Percentiles rank a stretch among this genome's conserved stretches.
Evolutionary conservation across 2,113 vertebrate species (phyloP).

Genomic region (Garra rufa): DNA sequence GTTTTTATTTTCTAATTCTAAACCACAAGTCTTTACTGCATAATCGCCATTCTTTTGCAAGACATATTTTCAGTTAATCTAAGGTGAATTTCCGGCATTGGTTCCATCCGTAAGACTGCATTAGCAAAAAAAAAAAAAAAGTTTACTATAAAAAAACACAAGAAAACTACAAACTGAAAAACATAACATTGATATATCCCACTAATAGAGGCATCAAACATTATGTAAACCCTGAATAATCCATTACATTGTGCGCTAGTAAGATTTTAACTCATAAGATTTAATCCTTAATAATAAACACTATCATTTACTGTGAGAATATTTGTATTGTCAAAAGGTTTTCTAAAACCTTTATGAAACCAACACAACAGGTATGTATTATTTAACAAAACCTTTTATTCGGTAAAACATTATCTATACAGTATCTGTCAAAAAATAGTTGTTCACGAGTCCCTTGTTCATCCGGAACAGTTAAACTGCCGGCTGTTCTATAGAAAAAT

Average conservation of each 20-base stretch:
- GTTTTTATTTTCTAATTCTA: not conserved
- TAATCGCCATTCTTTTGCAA: not conserved
- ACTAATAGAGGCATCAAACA: slow-evolving; percentile 25
- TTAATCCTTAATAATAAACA: not conserved
- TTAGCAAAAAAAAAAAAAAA: not conserved
- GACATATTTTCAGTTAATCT: not conserved
- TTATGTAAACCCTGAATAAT: slow-evolving; percentile 3
- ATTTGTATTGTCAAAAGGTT: not conserved
- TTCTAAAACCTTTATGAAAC: not conserved
- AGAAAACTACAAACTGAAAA: not conserved
- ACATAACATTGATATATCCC: slow-evolving; percentile 15
- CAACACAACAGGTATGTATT: slow-evolving; percentile 35
- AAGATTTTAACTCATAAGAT: slow-evolving; percentile 3
- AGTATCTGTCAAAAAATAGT: not conserved
- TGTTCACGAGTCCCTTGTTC: no score
- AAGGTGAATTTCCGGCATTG: not conserved
- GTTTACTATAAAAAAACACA: not conserved
- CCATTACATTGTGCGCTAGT: not conserved
- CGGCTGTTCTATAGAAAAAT: no score
- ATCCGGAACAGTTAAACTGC: no score
- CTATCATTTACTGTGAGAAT: not conserved
- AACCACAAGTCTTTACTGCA: not conserved
- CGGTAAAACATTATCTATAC: not conserved
- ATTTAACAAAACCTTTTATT: not conserved
- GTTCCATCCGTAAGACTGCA: not conserved